Conservation (phyloP, 2,797 vertebrate genomes). For the Hydrolagus colliei region DNA sequence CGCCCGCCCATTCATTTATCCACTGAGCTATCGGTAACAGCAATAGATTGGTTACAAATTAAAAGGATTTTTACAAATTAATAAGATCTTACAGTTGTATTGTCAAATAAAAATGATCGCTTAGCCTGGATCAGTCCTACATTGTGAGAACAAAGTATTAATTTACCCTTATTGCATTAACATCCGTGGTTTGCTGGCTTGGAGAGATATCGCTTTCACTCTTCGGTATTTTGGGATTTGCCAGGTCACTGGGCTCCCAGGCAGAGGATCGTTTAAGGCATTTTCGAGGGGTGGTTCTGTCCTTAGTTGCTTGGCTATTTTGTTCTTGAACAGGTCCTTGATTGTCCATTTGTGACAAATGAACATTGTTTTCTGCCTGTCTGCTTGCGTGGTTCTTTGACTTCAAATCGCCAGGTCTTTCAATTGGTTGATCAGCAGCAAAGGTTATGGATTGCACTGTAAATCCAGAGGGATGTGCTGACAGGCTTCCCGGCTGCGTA, state of each 20-base stretch:
- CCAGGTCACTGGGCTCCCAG: conserved; percentile 36
- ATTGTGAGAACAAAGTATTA: not conserved
- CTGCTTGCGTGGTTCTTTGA: not conserved
- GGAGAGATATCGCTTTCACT: conserved; percentile 35
- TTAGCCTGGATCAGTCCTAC: not conserved
- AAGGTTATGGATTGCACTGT: conserved; percentile 67
- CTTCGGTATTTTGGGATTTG: conserved; percentile 48
- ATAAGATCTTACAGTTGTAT: too few relatives aligned
- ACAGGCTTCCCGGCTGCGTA: conserved; percentile 58
- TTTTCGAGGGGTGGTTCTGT: conserved; percentile 43
- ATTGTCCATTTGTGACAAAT: not conserved
- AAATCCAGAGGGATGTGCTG: conserved; percentile 61
- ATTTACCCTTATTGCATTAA: conserved; percentile 50
- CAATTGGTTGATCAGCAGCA: conserved; percentile 21
- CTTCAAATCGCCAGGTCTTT: not conserved
- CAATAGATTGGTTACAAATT: too few relatives aligned
- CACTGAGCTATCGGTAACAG: too few relatives aligned
- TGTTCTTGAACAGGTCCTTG: not conserved
- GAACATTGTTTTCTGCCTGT: not conserved
- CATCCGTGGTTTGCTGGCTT: conserved; percentile 34
- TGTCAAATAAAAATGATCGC: not conserved
- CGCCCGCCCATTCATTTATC: too few relatives aligned
- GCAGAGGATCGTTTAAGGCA: conserved; percentile 58
- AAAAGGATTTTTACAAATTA: too few relatives aligned
- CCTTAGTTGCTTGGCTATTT: conserved; percentile 39